Percentiles rank a stretch among this genome's conserved stretches.
Evolutionary conservation across 2,113 vertebrate genomes (phyloP).

Genomic region (Burhinus bistriatus): DNA sequence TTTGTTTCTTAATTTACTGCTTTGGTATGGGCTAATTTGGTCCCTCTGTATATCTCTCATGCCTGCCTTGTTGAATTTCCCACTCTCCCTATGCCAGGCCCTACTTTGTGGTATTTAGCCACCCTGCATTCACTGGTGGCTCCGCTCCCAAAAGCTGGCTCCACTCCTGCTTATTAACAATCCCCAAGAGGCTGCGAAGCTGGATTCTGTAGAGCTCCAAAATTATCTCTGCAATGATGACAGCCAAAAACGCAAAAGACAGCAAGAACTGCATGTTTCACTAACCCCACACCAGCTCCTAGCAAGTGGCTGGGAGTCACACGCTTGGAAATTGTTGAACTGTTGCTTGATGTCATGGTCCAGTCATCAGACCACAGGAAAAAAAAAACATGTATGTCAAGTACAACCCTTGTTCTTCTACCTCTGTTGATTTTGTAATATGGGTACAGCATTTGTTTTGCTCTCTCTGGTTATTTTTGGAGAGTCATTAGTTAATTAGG

Average conservation of each 20-base stretch:
- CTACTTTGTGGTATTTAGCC: not conserved
- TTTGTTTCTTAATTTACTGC: not conserved
- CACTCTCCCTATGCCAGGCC: not conserved
- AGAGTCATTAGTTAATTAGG: not conserved
- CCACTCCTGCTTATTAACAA: not conserved
- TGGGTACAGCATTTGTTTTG: not conserved
- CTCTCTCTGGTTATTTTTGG: not conserved
- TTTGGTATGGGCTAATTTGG: not conserved
- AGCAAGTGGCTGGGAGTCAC: not conserved
- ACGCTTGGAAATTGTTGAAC: not conserved
- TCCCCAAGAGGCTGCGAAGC: not conserved
- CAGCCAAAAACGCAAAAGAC: not conserved
- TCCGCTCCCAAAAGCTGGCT: not conserved
- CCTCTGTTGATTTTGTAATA: not conserved
- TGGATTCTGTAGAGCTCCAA: not conserved
- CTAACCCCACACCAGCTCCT: not conserved
- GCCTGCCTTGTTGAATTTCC: not conserved
- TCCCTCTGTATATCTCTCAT: not conserved
- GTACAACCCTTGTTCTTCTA: not conserved
- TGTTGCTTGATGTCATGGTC: not conserved
- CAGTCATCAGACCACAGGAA: not conserved
- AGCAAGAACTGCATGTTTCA: not conserved
- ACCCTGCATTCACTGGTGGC: not conserved
- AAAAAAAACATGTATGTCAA: not conserved
- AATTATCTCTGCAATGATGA: not conserved